A percentile compares a stretch with the other conserved stretches of the same genome.
These are phyloP conservation scores for Ormyrus labotus DNA, from an alignment of 2,888 invertebrate species.

Conservation along the genomic window DNA sequence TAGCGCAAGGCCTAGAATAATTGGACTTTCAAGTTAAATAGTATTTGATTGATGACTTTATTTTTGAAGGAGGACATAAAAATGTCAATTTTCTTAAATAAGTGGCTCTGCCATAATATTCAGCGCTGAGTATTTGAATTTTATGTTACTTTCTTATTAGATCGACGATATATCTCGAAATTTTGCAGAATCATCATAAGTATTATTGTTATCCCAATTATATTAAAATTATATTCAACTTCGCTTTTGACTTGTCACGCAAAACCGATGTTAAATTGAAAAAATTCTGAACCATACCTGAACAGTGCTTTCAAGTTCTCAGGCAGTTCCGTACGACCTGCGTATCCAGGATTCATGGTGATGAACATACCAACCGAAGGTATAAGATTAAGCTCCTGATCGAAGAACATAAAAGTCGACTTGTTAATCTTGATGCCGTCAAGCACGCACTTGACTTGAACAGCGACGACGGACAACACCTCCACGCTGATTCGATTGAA, in stretches of 20 bases:
- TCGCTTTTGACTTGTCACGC: too few species aligned
- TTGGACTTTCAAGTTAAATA: neutral
- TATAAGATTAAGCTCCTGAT: slow-evolving; percentile 85
- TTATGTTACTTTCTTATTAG: too few species aligned
- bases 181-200: too few species aligned
- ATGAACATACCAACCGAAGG: slow-evolving; percentile 93
- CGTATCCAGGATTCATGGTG: slow-evolving; percentile 98
- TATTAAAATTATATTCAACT: too few species aligned
- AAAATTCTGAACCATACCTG: slow-evolving; percentile 67
- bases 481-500: slow-evolving; percentile 97
- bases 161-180: too few species aligned
- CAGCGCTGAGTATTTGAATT: too few species aligned
- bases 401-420: slow-evolving; percentile 88
- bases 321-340: slow-evolving; percentile 92
- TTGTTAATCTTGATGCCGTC: slow-evolving; percentile 93
- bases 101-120: neutral
- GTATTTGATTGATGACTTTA: neutral
- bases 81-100: neutral
- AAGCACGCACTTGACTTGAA: slow-evolving; percentile 90
- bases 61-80: too few species aligned
- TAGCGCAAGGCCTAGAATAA: slow-evolving; percentile 89
- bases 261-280: too few species aligned
- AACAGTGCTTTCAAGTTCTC: slow-evolving; percentile 83
- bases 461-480: slow-evolving; percentile 95
- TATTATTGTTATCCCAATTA: too few species aligned